These are phyloP conservation scores for Anser cygnoides DNA, from an alignment of 2,113 vertebrate species.

Conservation along the genomic window DNA sequence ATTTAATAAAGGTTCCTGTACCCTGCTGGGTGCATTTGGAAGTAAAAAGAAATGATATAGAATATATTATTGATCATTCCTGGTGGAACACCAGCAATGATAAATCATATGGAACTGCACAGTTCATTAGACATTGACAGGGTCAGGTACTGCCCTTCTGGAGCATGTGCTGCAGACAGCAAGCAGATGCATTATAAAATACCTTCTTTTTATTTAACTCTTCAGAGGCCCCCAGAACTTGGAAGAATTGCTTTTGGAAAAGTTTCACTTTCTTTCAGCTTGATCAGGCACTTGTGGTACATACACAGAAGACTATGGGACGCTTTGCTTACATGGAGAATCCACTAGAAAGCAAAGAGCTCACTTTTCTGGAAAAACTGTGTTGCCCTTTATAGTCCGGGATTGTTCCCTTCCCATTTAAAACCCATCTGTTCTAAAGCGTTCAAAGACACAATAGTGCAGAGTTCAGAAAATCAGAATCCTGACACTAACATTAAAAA, in stretches of 20 bases:
- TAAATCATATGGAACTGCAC: slow-evolving; percentile 52
- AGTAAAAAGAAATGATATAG: slow-evolving; percentile 66
- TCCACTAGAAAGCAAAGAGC: not conserved
- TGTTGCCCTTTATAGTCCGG: not conserved
- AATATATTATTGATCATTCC: slow-evolving; percentile 69
- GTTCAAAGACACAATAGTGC: not conserved
- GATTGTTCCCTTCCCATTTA: not conserved
- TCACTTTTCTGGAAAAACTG: not conserved
- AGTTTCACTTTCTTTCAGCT: slow-evolving; percentile 1
- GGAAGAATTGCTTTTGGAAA: slow-evolving; percentile 27
- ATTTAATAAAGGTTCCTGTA: slow-evolving; percentile 52
- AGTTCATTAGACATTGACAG: slow-evolving; percentile 71
- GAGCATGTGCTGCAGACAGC: not conserved
- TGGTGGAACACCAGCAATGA: slow-evolving; percentile 39
- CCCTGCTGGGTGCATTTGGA: slow-evolving; percentile 66
- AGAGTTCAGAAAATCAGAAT: slow-evolving; percentile 14
- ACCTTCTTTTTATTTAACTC: slow-evolving; percentile 46
- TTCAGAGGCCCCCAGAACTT: slow-evolving; percentile 5
- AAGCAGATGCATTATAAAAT: slow-evolving; percentile 25
- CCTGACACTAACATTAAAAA: not conserved
- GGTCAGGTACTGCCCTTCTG: slow-evolving; percentile 26
- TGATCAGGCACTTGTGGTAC: not conserved
- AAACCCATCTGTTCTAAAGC: not conserved
- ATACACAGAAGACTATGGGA: not conserved
- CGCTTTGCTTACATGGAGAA: not conserved